Evolutionary conservation across 2,797 vertebrate genomes (phyloP).

Genomic region (Okamejei kenojei): DNA sequence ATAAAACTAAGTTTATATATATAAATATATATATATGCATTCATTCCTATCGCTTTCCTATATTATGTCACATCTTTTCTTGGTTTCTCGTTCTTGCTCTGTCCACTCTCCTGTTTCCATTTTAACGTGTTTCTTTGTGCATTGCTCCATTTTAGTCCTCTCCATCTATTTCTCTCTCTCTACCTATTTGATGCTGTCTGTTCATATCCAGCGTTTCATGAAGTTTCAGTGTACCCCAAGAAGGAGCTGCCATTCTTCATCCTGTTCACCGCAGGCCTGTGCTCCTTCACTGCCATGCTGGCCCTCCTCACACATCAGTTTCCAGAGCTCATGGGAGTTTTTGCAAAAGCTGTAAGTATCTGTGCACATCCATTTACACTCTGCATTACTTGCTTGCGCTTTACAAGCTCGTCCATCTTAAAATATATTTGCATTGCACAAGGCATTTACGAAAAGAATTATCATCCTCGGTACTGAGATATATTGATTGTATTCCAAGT

Average conservation of each 20-base stretch:
- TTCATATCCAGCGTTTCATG: constrained; percentile 85
- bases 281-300: constrained; percentile 97
- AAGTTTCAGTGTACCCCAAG: constrained; percentile 98
- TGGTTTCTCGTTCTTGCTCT: neutral
- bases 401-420: neutral
- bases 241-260: constrained; percentile 99
- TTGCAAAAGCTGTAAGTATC: constrained; percentile 91
- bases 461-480: neutral
- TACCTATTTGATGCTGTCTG: constrained; percentile 39
- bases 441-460: too few relatives aligned
- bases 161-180: neutral
- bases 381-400: too few relatives aligned
- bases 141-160: neutral
- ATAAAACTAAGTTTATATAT: neutral
- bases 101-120: neutral
- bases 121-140: constrained; percentile 27
- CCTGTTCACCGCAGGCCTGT: constrained; percentile 92
- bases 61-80: neutral
- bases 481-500: neutral
- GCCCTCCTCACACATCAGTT: constrained; percentile 98
- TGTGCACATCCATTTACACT: neutral
- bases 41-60: neutral
- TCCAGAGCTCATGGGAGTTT: constrained; percentile 97
- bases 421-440: neutral
- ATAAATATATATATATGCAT: neutral